Evolutionary conservation across 2,797 vertebrate genomes (phyloP), one percentile per base, ranked within the genome.

Genomic region (Pseudochirops cupreus): DNA sequence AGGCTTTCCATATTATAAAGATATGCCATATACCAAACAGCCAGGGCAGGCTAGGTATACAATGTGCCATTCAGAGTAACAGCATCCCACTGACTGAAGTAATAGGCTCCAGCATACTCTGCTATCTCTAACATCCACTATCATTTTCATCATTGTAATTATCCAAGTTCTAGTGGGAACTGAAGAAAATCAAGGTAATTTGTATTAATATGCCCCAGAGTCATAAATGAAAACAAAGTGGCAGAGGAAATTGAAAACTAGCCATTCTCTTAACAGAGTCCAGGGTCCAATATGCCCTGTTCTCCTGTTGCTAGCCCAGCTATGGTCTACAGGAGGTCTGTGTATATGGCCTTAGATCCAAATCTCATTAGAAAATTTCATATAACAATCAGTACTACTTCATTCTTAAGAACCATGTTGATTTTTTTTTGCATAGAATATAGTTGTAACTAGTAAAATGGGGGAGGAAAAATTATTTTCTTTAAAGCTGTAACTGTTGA

Each of bases 341-440:
- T 13, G 29, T 57, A 4, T 52, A 55, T 28, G 57, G 58, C 94
- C 12, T 55, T 33, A 54, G 39, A 13, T 90, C 6, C 21, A 91
- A 9, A 53, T 0, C 11, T 92, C 56, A 0, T 0, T 46, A 31
- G n/a, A 54, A 95, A 95, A 12, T 2, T 0, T 92, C 52, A 26
- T 16, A 31, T 91, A 62, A n/a, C 90, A 82, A 53, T 90, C 59
- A 53, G 7, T 74, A n/a, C 3, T 91, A 53, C 0, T 31, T 55
- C 74, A 92, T 95, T 97, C 28, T 10, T 90, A 39, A 5, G 24
- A 74, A 82, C 50, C 33, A 59, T 95, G 39, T 94, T 95, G 59
- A 94, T 96, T 21, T 52, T 67, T 1, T 89, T 90, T 94, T 57
- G 28, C 0, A 82, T 54, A 2, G 56, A 93, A 92, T 55, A 18